phyloP scores from a whole-genome alignment of 1,140 invertebrate genomes.

The Tetraneura akinire region DNA sequence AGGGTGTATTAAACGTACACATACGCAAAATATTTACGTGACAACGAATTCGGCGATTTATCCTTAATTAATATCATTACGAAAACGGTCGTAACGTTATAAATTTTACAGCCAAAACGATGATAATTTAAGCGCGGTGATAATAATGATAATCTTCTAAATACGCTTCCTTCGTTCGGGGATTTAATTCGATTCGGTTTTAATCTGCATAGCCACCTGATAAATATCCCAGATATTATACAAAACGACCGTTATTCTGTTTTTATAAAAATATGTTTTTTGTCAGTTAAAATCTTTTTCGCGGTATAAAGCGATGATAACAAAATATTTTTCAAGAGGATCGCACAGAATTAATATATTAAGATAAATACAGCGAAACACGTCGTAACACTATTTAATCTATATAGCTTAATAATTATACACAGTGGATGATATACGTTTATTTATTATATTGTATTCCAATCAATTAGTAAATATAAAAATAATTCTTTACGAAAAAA shows the following conservation, averaged over 20 bases:
- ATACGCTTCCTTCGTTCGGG: neutral
- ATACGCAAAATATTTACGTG: neutral
- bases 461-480: too few species aligned
- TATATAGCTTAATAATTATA: too few species aligned
- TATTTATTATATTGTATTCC: too few species aligned
- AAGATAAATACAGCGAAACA: too few species aligned
- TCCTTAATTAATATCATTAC: conserved; percentile 28
- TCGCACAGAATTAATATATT: too few species aligned
- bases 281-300: neutral
- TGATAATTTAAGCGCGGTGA: neutral
- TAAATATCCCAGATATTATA: neutral
- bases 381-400: too few species aligned
- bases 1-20: too few species aligned
- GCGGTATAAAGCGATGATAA: neutral
- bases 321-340: too few species aligned
- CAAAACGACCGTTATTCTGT: neutral
- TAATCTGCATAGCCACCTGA: conserved; percentile 1
- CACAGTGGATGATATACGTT: too few species aligned
- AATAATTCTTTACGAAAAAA: too few species aligned
- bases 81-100: neutral
- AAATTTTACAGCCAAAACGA: neutral
- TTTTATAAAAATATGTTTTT: neutral
- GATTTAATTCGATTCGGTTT: conserved; percentile 23
- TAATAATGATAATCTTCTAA: conserved; percentile 6
- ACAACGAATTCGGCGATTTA: neutral